These are phyloP conservation scores for Bursaphelenchus mucronatus DNA, from an alignment of 1,140 invertebrate genomes.

Conservation along the genomic window DNA sequence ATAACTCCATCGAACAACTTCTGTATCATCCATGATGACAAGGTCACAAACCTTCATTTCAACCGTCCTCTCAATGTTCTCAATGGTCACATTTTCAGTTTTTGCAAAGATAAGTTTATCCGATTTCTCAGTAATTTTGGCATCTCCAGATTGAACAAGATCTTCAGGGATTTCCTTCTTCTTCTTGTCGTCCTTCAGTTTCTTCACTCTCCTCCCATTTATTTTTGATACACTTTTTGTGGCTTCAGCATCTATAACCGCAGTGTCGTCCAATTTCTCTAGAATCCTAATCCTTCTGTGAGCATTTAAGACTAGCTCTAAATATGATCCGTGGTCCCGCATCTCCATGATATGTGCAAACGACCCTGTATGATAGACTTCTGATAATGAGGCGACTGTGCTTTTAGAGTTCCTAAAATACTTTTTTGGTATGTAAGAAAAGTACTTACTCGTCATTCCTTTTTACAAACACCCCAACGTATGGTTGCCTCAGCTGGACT, in stretches of 20 bases:
- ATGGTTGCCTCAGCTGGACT: slow-evolving; percentile 90
- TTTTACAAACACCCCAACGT: slow-evolving; percentile 93
- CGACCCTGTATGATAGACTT: slow-evolving; percentile 84
- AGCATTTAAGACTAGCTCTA: slow-evolving; percentile 70
- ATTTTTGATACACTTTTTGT: slow-evolving; percentile 27
- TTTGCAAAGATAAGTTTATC: slow-evolving; percentile 77
- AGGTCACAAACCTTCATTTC: slow-evolving; percentile 76
- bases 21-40: slow-evolving; percentile 13
- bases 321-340: slow-evolving; percentile 84
- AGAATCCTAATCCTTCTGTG: slow-evolving; percentile 50
- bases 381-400: slow-evolving; percentile 76
- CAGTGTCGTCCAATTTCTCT: slow-evolving; percentile 31
- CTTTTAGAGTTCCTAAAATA: slow-evolving; percentile 62
- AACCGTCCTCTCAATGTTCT: slow-evolving; percentile 82
- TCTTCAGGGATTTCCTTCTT: slow-evolving; percentile 22
- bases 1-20: slow-evolving; percentile 15
- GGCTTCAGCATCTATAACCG: not conserved
- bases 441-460: slow-evolving; percentile 76
- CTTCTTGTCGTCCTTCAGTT: slow-evolving; percentile 24
- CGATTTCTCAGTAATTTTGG: slow-evolving; percentile 57
- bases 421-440: slow-evolving; percentile 27
- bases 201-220: slow-evolving; percentile 30
- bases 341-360: slow-evolving; percentile 97
- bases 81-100: slow-evolving; percentile 85
- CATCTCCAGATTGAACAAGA: slow-evolving; percentile 27